These are phyloP conservation scores for Dascyllus trimaculatus DNA, from an alignment of 2,113 vertebrate genomes.

Conservation along the genomic window DNA sequence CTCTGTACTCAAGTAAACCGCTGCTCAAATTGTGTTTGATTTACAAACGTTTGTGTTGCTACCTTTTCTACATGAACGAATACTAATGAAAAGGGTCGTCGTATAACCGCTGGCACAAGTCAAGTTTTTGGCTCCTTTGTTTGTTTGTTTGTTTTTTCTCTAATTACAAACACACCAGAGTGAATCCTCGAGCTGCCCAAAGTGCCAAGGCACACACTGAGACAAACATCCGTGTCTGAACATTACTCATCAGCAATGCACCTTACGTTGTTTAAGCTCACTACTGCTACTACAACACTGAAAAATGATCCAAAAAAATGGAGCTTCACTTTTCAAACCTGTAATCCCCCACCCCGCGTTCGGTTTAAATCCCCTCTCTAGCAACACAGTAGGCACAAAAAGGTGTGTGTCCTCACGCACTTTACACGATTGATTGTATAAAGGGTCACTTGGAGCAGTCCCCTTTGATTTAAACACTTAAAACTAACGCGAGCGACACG, in stretches of 20 bases:
- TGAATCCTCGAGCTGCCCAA: constrained; percentile 68
- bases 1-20: constrained; percentile 52
- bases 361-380: constrained; percentile 35
- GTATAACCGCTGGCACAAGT: constrained; percentile 64
- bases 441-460: constrained; percentile 44
- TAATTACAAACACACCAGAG: constrained; percentile 61
- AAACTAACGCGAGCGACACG: constrained; percentile 31
- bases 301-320: constrained; percentile 28
- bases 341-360: not conserved
- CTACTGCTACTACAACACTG: constrained; percentile 41
- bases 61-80: constrained; percentile 48
- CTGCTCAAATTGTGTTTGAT: constrained; percentile 50
- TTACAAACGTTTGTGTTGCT: constrained; percentile 58
- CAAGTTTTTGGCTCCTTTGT: constrained; percentile 51
- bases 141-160: not conserved
- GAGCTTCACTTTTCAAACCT: not conserved
- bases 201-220: constrained; percentile 77
- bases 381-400: constrained; percentile 78
- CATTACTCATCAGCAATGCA: constrained; percentile 44
- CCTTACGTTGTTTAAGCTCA: constrained; percentile 37
- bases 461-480: constrained; percentile 45
- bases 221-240: constrained; percentile 60
- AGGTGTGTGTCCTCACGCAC: constrained; percentile 67
- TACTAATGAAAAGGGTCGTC: constrained; percentile 51
- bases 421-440: constrained; percentile 76